Evolutionary conservation across 2,113 vertebrate genomes (phyloP).

Genomic region (Thalassarche chlororhynchos): DNA sequence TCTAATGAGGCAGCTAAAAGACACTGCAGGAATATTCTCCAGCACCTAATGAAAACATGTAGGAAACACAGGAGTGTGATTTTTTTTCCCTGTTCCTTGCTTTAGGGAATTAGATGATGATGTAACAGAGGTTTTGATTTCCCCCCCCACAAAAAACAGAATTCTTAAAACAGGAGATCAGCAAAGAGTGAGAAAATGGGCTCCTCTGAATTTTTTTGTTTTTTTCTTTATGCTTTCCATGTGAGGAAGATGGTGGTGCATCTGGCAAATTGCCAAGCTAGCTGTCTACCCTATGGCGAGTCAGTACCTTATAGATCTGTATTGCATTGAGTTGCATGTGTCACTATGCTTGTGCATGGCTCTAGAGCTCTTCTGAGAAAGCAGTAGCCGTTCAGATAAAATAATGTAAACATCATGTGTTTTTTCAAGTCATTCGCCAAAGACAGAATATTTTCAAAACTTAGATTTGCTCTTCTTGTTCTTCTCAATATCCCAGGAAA

Average conservation of each 20-base stretch:
- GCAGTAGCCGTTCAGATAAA: slow-evolving; percentile 1
- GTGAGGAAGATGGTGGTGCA: slow-evolving; percentile 17
- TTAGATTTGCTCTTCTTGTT: background rate
- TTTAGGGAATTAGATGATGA: slow-evolving; percentile 40
- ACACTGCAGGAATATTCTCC: slow-evolving; percentile 23
- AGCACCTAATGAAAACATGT: slow-evolving; percentile 21
- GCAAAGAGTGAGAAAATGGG: slow-evolving; percentile 7
- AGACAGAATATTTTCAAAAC: background rate
- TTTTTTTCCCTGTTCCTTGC: background rate
- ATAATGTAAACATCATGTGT: background rate
- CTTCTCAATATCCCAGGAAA: background rate
- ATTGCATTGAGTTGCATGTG: background rate
- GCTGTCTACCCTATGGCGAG: background rate
- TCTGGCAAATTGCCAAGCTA: background rate
- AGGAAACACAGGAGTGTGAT: background rate
- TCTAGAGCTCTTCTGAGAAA: background rate
- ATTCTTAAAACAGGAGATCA: slow-evolving; percentile 48
- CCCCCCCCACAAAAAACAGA: fast-evolving
- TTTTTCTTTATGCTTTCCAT: slow-evolving; percentile 36
- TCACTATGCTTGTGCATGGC: background rate
- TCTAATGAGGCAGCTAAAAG: slow-evolving; percentile 25
- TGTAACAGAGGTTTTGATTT: background rate
- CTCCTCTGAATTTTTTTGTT: background rate
- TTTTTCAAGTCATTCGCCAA: background rate
- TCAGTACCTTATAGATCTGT: background rate